Percentiles rank a stretch among this genome's conserved stretches.
Conservation (phyloP, 2,797 vertebrate genomes). For the Sebastes kiyomatsui region DNA sequence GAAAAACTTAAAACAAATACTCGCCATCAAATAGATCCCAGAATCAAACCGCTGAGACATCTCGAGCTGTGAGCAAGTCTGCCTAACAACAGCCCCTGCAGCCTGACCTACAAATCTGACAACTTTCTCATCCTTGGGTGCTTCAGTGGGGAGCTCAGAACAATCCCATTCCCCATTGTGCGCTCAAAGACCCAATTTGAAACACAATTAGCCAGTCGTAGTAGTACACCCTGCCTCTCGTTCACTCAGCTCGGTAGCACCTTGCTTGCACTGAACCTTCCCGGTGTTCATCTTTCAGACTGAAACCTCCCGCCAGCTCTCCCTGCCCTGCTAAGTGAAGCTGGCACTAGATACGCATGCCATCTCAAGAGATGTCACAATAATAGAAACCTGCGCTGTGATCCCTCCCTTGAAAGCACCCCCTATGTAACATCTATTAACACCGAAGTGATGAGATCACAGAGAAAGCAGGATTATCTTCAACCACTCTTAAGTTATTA, state of each 20-base stretch:
- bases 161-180: conserved; percentile 79
- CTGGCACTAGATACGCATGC: conserved; percentile 57
- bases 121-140: conserved; percentile 81
- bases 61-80: conserved; percentile 70
- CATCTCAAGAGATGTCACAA: conserved; percentile 78
- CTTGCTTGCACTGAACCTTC: conserved; percentile 45
- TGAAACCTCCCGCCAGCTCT: conserved; percentile 54
- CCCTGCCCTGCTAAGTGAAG: conserved; percentile 67
- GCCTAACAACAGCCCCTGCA: conserved; percentile 84
- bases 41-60: conserved; percentile 54
- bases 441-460: conserved; percentile 71
- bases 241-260: conserved; percentile 47
- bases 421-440: conserved; percentile 80
- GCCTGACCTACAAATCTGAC: conserved; percentile 87
- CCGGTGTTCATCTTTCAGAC: conserved; percentile 65
- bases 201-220: conserved; percentile 81
- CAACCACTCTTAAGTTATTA: conserved; percentile 20
- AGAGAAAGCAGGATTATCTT: conserved; percentile 57
- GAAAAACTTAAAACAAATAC: conserved; percentile 32
- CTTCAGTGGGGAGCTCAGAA: conserved; percentile 77
- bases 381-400: conserved; percentile 80
- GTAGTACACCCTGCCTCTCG: conserved; percentile 59
- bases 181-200: conserved; percentile 83
- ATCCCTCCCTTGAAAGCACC: conserved; percentile 79
- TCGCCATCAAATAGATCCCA: conserved; percentile 12